A percentile compares a stretch with the other conserved stretches of the same genome.
These are phyloP conservation scores for Charadrius vociferus DNA, from an alignment of 2,113 vertebrate species.

Conservation along the genomic window DNA sequence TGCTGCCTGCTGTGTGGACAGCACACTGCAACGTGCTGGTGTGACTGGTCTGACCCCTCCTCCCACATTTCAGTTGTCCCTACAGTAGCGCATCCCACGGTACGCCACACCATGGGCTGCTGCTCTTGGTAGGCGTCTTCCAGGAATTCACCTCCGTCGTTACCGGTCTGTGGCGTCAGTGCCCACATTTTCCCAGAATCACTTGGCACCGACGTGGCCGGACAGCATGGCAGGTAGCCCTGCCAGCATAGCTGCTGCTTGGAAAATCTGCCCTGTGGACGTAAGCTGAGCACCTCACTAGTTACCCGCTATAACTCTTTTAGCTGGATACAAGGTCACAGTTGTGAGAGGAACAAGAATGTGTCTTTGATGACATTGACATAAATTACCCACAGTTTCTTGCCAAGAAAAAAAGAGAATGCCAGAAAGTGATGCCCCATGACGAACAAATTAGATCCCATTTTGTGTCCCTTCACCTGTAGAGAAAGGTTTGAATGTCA, in stretches of 20 bases:
- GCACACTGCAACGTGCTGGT: not conserved
- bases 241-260: conserved; percentile 27
- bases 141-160: not conserved
- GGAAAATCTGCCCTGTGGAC: conserved; percentile 25
- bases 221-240: not conserved
- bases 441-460: conserved; percentile 41
- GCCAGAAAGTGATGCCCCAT: not conserved
- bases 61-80: not conserved
- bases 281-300: not conserved
- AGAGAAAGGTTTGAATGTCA: conserved; percentile 34
- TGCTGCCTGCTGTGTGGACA: not conserved
- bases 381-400: conserved; percentile 9
- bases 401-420: not conserved
- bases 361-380: conserved; percentile 17
- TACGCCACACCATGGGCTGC: not conserved
- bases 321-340: conserved; percentile 38
- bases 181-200: conserved; percentile 33
- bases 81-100: not conserved
- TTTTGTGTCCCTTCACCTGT: conserved; percentile 10
- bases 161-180: not conserved
- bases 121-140: not conserved
- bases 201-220: not conserved
- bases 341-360: conserved; percentile 1
- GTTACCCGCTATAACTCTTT: not conserved
- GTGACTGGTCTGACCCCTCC: not conserved